Percentiles rank a stretch among this genome's conserved stretches.
Conservation (phyloP, 2,888 invertebrate species). For the Empis stercorea region DNA sequence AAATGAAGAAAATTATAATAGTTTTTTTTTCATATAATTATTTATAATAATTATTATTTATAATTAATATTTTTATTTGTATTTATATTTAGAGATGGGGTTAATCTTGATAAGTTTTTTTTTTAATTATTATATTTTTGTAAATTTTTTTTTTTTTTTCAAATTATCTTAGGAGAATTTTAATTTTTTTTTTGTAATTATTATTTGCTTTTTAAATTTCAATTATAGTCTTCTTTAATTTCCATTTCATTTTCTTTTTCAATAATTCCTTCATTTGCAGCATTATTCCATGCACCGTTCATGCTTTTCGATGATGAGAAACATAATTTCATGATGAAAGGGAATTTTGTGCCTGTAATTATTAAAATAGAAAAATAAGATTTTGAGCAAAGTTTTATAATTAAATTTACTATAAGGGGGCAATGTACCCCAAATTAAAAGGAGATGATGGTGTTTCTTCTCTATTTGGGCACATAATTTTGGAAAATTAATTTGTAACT, state of each 20-base stretch:
- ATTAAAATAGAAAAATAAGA: neutral
- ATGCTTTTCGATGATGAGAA: slow-evolving; percentile 69
- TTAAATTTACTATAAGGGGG: too few relatives aligned
- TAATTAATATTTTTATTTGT: too few relatives aligned
- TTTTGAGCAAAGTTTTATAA: too few relatives aligned
- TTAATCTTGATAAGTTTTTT: neutral
- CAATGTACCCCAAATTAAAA: too few relatives aligned
- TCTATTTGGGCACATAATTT: too few relatives aligned
- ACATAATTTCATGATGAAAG: slow-evolving; percentile 96
- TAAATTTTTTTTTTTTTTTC: slow-evolving; percentile 12
- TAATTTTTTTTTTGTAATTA: slow-evolving; percentile 8
- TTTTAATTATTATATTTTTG: slow-evolving; percentile 5
- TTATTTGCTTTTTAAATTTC: slow-evolving; percentile 25
- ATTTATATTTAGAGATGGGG: neutral
- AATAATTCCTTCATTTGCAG: slow-evolving; percentile 34
- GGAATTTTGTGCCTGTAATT: slow-evolving; percentile 86
- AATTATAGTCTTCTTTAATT: slow-evolving; percentile 29
- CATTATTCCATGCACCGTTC: slow-evolving; percentile 46
- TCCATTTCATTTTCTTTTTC: slow-evolving; percentile 35
- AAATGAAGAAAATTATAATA: slow-evolving; percentile 5
- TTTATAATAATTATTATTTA: slow-evolving; percentile 2
- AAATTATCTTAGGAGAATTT: too few relatives aligned
- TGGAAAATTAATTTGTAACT: too few relatives aligned
- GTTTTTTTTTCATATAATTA: slow-evolving; percentile 2
- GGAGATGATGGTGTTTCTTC: too few relatives aligned